These are phyloP conservation scores for Sakesphorus luctuosus DNA, from an alignment of 2,113 vertebrate species.

Conservation along the genomic window DNA sequence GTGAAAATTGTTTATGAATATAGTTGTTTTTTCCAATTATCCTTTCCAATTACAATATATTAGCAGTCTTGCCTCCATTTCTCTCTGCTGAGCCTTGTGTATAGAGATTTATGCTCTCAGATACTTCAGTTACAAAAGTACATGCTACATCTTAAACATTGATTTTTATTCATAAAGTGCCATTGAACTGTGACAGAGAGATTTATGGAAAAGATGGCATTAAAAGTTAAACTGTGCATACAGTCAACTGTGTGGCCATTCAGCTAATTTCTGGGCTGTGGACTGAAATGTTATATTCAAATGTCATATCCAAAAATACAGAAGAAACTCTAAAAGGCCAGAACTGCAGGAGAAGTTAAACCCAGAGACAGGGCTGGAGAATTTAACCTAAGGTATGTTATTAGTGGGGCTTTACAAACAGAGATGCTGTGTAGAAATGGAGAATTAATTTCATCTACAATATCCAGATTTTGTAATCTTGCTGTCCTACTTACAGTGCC, in stretches of 20 bases:
- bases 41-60: neutral
- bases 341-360: neutral
- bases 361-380: neutral
- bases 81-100: neutral
- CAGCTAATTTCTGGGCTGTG: neutral
- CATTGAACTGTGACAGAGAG: neutral
- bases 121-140: neutral
- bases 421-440: neutral
- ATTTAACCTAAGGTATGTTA: neutral
- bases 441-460: neutral
- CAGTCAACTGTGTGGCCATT: neutral
- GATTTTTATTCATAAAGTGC: neutral
- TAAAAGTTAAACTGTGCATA: neutral
- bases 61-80: neutral
- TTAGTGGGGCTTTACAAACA: neutral
- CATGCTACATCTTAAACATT: neutral
- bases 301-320: neutral
- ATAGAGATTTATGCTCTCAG: neutral
- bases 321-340: neutral
- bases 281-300: neutral
- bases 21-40: constrained; percentile 39
- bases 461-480: neutral
- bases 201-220: neutral
- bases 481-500: neutral
- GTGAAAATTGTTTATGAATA: constrained; percentile 32